phyloP scores from a whole-genome alignment of 2,888 invertebrate species.

The Beris morrisii region DNA sequence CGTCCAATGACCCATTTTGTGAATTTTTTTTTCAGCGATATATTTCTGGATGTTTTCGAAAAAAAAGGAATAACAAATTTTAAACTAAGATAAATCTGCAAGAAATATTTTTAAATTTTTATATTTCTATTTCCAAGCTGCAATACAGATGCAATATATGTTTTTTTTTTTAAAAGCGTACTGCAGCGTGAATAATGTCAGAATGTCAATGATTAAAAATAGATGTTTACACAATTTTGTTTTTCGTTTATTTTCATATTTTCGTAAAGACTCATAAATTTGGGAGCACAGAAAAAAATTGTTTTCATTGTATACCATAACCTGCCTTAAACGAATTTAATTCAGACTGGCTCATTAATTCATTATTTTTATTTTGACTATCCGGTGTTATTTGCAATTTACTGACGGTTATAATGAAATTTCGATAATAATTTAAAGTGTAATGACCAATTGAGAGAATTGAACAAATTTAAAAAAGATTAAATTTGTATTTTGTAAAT shows the following conservation, averaged over 20 bases:
- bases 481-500: no score
- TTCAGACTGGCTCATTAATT: neutral
- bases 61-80: slow-evolving; percentile 9
- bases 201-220: slow-evolving; percentile 21
- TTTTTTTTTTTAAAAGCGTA: neutral
- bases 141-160: neutral
- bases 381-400: no score
- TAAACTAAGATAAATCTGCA: slow-evolving; percentile 3
- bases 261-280: no score
- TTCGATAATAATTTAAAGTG: no score
- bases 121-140: slow-evolving; percentile 9
- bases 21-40: slow-evolving; percentile 8
- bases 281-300: no score
- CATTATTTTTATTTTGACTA: no score
- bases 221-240: neutral
- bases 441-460: no score
- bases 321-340: slow-evolving; percentile 18
- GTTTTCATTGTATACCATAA: slow-evolving; percentile 7
- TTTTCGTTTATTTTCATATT: no score
- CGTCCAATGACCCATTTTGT: slow-evolving; percentile 29
- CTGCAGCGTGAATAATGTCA: slow-evolving; percentile 8
- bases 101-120: slow-evolving; percentile 6
- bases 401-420: no score
- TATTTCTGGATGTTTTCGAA: slow-evolving; percentile 13
- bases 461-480: no score